Evolutionary conservation across 1,140 invertebrate species (phyloP), one percentile per base, ranked within the genome.

Genomic region (Cyphomyrmex costatus): DNA sequence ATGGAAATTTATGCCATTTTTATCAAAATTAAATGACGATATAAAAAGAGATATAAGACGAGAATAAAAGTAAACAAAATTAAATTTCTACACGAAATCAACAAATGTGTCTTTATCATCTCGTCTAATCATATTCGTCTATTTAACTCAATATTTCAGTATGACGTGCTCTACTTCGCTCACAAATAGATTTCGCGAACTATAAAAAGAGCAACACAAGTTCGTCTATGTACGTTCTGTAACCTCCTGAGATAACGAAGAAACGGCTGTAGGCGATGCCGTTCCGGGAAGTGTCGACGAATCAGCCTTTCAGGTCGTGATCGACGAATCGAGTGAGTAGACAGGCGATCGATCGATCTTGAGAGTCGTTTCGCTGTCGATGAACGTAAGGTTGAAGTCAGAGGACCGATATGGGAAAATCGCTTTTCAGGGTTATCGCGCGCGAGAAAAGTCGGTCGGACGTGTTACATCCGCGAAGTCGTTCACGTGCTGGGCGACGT

Each of bases 371-470:
- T 24, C 42, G n/a, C 14, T 42, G 49, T 46, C 82, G 51, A 63
- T 42, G 68, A 83, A 83, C 53, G 79, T 33, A 46, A 12, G 33
- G 51, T 24, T n/a, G 10, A 19, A 42, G 33, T 63, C n/a, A 76
- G 86, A 85, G 87, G 80, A 88, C 61, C 79, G 86, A 90, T 85
- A 77, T 70, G 76, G 46, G 53, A 85, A 53, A 90, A 90, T 90
- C 79, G 74, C 63, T 90, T 89, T 77, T 63, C 74, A 53, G 58
- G 76, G 63, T 90, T 90, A 90, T 90, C 88, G 89, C 58, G 56
- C 73, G 80, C 30, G 58, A 74, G 89, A 78, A 68, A 86, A 77
- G 63, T 88, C 82, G 84, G 78, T 76, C 70, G 74, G 68, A 79
- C 85, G 85, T 63, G 85, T 89, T 89, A 89, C 86, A 83, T 65